Evolutionary conservation across 2,888 invertebrate species (phyloP).

Genomic region (Lasioglossum figueresi): DNA sequence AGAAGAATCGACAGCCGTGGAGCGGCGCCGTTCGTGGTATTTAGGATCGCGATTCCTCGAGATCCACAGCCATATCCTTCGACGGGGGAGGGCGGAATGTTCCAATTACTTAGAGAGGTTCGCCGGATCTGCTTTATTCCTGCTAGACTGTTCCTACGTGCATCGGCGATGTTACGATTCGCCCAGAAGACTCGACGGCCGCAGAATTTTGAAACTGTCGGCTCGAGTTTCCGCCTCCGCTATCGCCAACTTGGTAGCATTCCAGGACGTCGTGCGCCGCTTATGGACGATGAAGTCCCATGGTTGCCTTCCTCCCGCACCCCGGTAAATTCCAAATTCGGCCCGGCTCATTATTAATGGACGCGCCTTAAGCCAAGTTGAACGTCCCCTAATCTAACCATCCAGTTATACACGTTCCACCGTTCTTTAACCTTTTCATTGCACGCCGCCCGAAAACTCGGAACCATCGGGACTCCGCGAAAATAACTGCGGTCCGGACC

Average conservation of each 20-base stretch:
- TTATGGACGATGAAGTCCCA: slow-evolving; percentile 50
- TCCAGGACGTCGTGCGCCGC: slow-evolving; percentile 38
- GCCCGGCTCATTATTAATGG: slow-evolving; percentile 19
- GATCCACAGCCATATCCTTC: slow-evolving; percentile 6
- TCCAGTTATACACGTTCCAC: neutral
- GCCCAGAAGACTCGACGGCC: slow-evolving; percentile 21
- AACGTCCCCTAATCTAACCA: neutral
- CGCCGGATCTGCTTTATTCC: slow-evolving; percentile 21
- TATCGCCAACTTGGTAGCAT: slow-evolving; percentile 46
- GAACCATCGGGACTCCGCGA: neutral
- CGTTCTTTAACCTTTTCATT: neutral
- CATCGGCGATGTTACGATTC: slow-evolving; percentile 26
- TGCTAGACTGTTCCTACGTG: slow-evolving; percentile 12
- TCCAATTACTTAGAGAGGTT: slow-evolving; percentile 26
- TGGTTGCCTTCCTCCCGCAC: neutral
- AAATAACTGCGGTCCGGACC: neutral
- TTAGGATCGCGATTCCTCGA: slow-evolving; percentile 13
- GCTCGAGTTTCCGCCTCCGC: slow-evolving; percentile 16
- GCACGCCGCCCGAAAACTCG: neutral
- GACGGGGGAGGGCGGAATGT: neutral
- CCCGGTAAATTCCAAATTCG: slow-evolving; percentile 6
- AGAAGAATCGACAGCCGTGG: slow-evolving; percentile 9
- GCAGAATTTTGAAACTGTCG: slow-evolving; percentile 58
- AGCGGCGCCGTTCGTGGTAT: neutral
- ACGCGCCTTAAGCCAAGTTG: neutral